Evolutionary conservation across 2,797 vertebrate species (phyloP).

Genomic region (Epinephelus coioides): DNA sequence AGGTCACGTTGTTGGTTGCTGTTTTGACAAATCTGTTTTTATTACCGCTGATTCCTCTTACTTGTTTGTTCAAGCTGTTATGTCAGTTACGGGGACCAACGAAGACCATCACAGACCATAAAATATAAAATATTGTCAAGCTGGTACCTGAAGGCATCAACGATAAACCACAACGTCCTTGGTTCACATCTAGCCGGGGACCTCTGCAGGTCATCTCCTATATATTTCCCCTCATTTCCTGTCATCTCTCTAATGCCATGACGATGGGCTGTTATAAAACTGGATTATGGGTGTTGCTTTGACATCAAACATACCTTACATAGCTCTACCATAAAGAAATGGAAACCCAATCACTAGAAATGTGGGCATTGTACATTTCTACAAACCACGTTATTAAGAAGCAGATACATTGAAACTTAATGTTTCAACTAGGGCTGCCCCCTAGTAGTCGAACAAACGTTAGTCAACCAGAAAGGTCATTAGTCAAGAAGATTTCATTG

Average conservation of each 20-base stretch:
- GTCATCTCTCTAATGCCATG: neutral
- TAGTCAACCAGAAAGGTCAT: too few species aligned
- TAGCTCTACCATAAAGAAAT: too few species aligned
- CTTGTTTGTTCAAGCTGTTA: neutral
- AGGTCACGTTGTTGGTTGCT: slow-evolving; percentile 13
- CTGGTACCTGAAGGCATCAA: neutral
- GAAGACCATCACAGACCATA: neutral
- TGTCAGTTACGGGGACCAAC: neutral
- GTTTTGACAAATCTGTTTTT: slow-evolving; percentile 33
- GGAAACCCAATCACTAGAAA: too few species aligned
- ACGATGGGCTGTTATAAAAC: neutral
- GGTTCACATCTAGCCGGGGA: neutral
- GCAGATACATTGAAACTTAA: too few species aligned
- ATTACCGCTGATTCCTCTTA: neutral
- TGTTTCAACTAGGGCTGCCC: too few species aligned
- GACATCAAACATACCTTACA: neutral
- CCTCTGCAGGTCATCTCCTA: neutral
- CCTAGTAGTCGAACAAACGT: too few species aligned
- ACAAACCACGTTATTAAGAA: too few species aligned
- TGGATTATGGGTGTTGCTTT: neutral
- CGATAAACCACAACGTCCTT: slow-evolving; percentile 1
- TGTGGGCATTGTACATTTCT: too few species aligned
- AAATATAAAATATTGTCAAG: neutral
- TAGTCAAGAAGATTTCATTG: too few species aligned
- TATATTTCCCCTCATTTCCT: neutral